Base-by-base conservation (phyloP, 2,113 vertebrate species). In the Tyto alba region DNA sequence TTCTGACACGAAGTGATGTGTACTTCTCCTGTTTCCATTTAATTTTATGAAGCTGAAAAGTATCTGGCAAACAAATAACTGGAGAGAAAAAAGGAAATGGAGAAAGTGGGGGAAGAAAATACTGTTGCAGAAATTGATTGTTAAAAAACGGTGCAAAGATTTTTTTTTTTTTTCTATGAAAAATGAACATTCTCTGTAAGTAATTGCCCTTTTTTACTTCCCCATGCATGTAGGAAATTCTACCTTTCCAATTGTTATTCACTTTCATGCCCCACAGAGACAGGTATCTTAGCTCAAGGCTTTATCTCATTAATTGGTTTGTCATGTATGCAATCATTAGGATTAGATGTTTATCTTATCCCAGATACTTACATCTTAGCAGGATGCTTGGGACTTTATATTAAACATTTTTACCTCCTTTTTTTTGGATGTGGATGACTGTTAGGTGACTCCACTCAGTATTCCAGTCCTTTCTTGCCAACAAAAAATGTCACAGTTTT, bases 291-390 rank as follows among this genome's bases (percentile, higher is more conserved):
- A 59, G 45, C 64, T 87, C 10, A 74, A 34, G 80, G 73, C 69
- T 87, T 92, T 94, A 63, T 91, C 43, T 87, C 71, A 48, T 82
- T 88, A 53, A 63, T 94, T 88, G 91, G 5, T 91, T 91, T 90
- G 79, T 77, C 38, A 8, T 52, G 38, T 71, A n/a, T 59, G 30
- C n/a, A 88, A 3, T 86, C 19, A 18, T 57, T 85, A 73, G 43
- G 57, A 88, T 85, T 82, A 74, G 41, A 90, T 91, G 27, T 85
- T 77, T 21, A 7, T 78, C 11, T 68, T 86, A 48, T 72, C 56
- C 11, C 3, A 78, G 53, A 60, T 84, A 56, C 34, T 92, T 68
- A 40, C 30, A 52, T 90, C 30, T 81, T 68, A 67, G 43, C 40
- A 87, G 48, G 25, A 30, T 94, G 22, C 56, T 72, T 71, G 29